These are phyloP conservation scores for Porites evermanni DNA, from an alignment of 92 coral and sea anemone genomes.

Conservation along the genomic window DNA sequence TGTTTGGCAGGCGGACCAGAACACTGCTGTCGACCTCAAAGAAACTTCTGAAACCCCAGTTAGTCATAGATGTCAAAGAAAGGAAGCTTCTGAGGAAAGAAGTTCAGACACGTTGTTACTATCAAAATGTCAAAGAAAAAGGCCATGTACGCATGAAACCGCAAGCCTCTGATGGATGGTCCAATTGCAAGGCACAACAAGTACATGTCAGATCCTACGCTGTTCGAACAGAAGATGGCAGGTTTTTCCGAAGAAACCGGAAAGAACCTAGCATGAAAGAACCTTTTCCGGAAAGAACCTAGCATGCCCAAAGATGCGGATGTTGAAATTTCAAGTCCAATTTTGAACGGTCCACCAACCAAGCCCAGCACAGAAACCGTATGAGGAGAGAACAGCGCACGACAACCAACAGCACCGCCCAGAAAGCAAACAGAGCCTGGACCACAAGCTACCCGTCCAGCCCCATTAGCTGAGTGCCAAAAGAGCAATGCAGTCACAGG, in stretches of 20 bases:
- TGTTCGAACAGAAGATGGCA: slow-evolving; percentile 35
- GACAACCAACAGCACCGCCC: not conserved
- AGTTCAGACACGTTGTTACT: slow-evolving; percentile 22
- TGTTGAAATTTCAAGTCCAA: slow-evolving; percentile 15
- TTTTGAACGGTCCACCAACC: not conserved
- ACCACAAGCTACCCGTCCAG: slow-evolving; percentile 1
- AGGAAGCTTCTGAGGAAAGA: slow-evolving; percentile 25
- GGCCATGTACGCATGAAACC: not conserved
- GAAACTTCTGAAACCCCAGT: slow-evolving; percentile 45
- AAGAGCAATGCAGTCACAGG: not conserved
- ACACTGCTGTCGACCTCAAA: slow-evolving; percentile 30
- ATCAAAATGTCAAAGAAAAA: slow-evolving; percentile 5
- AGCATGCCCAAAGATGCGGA: slow-evolving; percentile 8
- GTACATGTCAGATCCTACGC: slow-evolving; percentile 40
- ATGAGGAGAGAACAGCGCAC: not conserved
- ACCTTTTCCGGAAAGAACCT: slow-evolving; percentile 12
- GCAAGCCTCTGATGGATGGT: slow-evolving; percentile 10
- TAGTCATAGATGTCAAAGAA: slow-evolving; percentile 21
- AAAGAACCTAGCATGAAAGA: not conserved
- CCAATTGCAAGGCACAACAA: slow-evolving; percentile 36
- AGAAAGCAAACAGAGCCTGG: slow-evolving; percentile 18
- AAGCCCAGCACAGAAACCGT: not conserved
- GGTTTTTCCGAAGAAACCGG: slow-evolving; percentile 31
- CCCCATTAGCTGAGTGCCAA: slow-evolving; percentile 1
- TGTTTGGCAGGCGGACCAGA: slow-evolving; percentile 47